phyloP scores from a whole-genome alignment of 2,113 vertebrate species.

The Mobula hypostoma region DNA sequence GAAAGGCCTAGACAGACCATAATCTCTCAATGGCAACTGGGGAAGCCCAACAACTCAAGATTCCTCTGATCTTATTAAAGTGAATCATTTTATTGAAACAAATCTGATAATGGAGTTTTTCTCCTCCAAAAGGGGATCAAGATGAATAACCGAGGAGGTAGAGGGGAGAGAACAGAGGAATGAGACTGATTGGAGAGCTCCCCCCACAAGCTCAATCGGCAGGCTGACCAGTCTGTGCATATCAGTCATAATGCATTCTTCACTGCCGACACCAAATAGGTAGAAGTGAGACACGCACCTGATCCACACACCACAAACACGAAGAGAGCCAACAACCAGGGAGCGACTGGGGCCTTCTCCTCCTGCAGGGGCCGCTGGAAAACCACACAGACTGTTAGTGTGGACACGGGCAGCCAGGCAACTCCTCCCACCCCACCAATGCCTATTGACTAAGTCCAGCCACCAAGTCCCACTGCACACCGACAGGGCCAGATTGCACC shows the following conservation, averaged over 20 bases:
- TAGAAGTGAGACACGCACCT: slow-evolving; percentile 47
- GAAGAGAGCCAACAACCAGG: slow-evolving; percentile 62
- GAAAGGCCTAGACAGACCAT: too few species aligned
- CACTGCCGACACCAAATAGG: too few species aligned
- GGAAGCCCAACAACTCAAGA: not conserved
- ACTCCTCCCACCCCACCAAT: not conserved
- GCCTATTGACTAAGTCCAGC: too few species aligned
- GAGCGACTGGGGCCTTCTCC: slow-evolving; percentile 60
- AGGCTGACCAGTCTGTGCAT: not conserved
- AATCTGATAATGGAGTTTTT: not conserved
- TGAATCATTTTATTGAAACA: not conserved
- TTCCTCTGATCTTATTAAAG: not conserved
- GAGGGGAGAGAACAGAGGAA: not conserved
- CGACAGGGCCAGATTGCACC: too few species aligned
- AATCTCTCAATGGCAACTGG: too few species aligned
- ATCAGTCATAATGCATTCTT: too few species aligned
- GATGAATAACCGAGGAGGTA: not conserved
- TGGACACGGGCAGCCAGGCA: too few species aligned
- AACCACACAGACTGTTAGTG: not conserved
- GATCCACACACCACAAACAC: slow-evolving; percentile 67
- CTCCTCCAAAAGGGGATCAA: not conserved
- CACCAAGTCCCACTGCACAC: too few species aligned
- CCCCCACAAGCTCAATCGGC: not conserved
- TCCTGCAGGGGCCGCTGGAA: slow-evolving; percentile 53
- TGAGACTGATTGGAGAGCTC: not conserved